Conservation (phyloP, 2,888 invertebrate species). For the Syrista parreyssii region DNA sequence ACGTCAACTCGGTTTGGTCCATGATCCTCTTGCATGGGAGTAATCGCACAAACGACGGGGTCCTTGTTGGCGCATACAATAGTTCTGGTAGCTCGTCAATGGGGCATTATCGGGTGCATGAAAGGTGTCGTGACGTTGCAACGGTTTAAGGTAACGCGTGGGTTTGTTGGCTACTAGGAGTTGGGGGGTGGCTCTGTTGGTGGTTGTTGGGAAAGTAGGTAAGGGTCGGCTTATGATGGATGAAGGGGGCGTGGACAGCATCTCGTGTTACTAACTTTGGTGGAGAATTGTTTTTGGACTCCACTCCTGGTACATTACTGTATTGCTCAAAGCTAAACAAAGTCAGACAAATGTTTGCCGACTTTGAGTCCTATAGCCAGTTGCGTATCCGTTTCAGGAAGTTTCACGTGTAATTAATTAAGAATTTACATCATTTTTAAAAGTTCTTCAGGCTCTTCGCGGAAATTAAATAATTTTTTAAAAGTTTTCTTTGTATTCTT, state of each 20-base stretch:
- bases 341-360: not conserved
- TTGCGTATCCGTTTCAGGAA: not conserved
- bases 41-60: not conserved
- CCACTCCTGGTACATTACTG: not conserved
- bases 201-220: not conserved
- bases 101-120: not conserved
- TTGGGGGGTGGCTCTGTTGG: not conserved
- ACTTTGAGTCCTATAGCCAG: not conserved
- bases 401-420: not conserved
- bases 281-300: conserved; percentile 37
- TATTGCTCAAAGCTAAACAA: not conserved
- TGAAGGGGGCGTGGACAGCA: conserved; percentile 36
- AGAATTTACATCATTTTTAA: not conserved
- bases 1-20: not conserved
- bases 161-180: not conserved
- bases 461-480: not conserved
- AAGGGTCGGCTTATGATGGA: conserved; percentile 39
- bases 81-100: not conserved
- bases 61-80: not conserved
- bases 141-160: not conserved
- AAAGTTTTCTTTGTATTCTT: not conserved
- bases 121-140: not conserved
- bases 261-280: conserved; percentile 38
- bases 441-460: not conserved
- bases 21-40: not conserved